Conservation (phyloP, 2,888 invertebrate species). For the Lepidochrysops patricia region DNA sequence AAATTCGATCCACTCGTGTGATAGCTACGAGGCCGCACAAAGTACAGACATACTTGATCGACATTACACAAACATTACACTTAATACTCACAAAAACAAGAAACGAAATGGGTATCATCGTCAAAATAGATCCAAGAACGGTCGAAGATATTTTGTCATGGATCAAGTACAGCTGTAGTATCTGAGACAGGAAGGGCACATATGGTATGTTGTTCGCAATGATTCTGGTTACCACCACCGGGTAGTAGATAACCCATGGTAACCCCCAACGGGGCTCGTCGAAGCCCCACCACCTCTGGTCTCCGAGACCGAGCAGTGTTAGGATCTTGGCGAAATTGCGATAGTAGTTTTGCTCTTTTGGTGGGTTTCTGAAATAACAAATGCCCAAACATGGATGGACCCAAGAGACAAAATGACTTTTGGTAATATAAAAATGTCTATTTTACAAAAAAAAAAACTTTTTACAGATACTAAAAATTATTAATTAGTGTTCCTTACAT, state of each 20-base stretch:
- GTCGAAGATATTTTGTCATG: neutral
- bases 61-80: too few species aligned
- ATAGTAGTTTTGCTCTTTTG: conserved; percentile 8
- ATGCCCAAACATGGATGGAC: too few species aligned
- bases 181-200: neutral
- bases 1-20: too few species aligned
- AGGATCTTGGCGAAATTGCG: neutral
- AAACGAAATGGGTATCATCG: neutral
- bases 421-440: too few species aligned
- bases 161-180: neutral
- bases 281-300: conserved; percentile 11
- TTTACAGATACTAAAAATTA: too few species aligned
- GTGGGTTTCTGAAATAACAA: neutral
- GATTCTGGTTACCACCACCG: neutral
- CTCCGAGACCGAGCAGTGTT: neutral
- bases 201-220: neutral
- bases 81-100: neutral
- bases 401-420: too few species aligned
- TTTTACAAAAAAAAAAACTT: too few species aligned
- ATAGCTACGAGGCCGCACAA: too few species aligned
- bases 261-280: neutral
- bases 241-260: neutral
- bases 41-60: too few species aligned
- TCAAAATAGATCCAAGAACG: neutral
- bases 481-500: too few species aligned